Conservation (phyloP, 1,140 invertebrate species). For the Sycophila sp. region DNA sequence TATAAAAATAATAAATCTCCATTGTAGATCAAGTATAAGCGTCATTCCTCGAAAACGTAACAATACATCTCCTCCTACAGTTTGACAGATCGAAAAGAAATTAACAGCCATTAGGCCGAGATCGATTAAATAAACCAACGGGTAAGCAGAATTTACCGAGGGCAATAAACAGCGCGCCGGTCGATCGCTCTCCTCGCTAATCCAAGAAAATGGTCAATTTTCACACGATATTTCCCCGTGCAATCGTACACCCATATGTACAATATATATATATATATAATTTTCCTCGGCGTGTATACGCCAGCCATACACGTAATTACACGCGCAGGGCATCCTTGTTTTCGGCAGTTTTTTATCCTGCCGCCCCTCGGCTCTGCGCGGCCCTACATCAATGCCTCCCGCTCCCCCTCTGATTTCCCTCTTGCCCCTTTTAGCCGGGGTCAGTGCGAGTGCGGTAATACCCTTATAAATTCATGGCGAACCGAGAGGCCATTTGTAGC, state of each 20-base stretch:
- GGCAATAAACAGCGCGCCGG: too few species aligned
- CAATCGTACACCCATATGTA: not conserved
- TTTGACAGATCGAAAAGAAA: not conserved
- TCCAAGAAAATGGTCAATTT: not conserved
- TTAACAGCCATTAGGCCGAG: too few species aligned
- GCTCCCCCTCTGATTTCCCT: constrained; percentile 11
- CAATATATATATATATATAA: not conserved
- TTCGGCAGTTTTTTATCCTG: not conserved
- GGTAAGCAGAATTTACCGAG: too few species aligned
- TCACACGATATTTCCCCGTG: not conserved
- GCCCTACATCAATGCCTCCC: not conserved
- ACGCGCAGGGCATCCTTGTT: not conserved
- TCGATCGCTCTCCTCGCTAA: not conserved
- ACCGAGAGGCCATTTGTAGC: constrained; percentile 46
- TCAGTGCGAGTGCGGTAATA: constrained; percentile 43
- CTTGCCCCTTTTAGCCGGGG: not conserved
- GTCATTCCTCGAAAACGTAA: too few species aligned
- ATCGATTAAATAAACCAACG: too few species aligned
- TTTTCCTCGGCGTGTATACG: not conserved
- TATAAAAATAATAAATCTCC: too few species aligned
- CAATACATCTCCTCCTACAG: too few species aligned
- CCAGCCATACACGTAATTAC: constrained; percentile 6
- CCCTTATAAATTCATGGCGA: constrained; percentile 56
- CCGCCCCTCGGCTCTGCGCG: not conserved
- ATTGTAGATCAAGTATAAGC: too few species aligned